Percentiles rank a stretch among this genome's conserved stretches.
These are phyloP conservation scores for Agriotes lineatus DNA, from an alignment of 2,888 invertebrate genomes.

Conservation along the genomic window DNA sequence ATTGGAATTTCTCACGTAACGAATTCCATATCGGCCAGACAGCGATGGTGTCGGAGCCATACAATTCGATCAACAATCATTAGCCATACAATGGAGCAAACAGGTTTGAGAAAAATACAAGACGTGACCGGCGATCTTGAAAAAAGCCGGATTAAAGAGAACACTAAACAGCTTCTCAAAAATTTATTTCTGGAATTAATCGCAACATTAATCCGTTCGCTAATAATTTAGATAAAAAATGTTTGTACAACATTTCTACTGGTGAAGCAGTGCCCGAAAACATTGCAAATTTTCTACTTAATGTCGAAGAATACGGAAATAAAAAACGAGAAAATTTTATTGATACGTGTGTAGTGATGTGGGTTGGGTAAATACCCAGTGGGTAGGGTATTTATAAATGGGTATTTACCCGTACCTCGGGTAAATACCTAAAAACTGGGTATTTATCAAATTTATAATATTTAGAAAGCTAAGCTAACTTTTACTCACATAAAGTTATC, in stretches of 20 bases:
- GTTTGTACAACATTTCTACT: background rate
- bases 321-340: background rate
- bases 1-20: constrained; percentile 50
- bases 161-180: background rate
- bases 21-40: constrained; percentile 48
- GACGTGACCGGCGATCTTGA: background rate
- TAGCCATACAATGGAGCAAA: no score
- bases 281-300: background rate
- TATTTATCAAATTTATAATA: no score
- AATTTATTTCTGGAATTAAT: background rate
- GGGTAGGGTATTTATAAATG: no score
- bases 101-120: background rate
- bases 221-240: background rate
- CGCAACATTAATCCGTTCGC: background rate
- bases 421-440: no score
- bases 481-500: no score
- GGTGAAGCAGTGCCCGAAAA: background rate
- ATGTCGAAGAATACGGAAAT: background rate
- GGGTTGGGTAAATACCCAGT: no score
- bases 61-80: constrained; percentile 38
- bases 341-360: no score
- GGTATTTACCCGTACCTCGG: no score
- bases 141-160: background rate
- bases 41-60: constrained; percentile 48
- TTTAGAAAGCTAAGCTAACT: no score